phyloP scores from a whole-genome alignment of 2,113 vertebrate genomes.

The Vireo altiloquus region DNA sequence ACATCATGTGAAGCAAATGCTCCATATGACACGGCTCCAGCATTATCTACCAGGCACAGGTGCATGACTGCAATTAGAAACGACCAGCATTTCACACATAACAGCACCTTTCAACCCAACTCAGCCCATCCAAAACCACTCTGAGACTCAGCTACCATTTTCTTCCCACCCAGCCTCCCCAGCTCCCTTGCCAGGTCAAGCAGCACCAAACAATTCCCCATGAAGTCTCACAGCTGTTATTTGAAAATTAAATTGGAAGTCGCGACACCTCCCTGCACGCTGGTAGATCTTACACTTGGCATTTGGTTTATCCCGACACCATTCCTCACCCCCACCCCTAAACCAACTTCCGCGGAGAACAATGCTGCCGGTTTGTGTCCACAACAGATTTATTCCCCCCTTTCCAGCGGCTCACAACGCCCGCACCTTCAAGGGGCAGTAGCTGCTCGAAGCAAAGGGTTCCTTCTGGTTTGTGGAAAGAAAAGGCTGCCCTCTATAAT shows the following conservation, averaged over 20 bases:
- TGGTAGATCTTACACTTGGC: not conserved
- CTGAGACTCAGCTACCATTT: not conserved
- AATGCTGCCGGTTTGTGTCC: constrained; percentile 12
- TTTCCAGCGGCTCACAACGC: not conserved
- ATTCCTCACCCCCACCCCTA: not conserved
- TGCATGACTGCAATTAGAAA: constrained; percentile 51
- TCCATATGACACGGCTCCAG: not conserved
- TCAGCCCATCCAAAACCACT: not conserved
- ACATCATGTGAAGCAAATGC: constrained; percentile 25
- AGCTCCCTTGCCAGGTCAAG: not conserved
- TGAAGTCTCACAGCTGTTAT: not conserved
- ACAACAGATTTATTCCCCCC: not conserved
- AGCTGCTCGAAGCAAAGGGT: not conserved
- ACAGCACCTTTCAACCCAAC: constrained; percentile 22
- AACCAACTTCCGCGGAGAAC: constrained; percentile 39
- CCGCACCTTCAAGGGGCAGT: constrained; percentile 21
- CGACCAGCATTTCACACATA: not conserved
- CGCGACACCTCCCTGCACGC: not conserved
- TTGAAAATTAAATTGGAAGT: not conserved
- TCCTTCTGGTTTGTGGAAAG: constrained; percentile 45
- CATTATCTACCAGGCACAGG: constrained; percentile 48
- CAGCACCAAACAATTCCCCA: not conserved
- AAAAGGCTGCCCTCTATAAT: constrained; percentile 69
- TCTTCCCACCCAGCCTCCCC: not conserved
- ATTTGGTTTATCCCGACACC: not conserved